These are phyloP conservation scores for Folsomia candida DNA, from an alignment of 2,888 invertebrate species.

Conservation along the genomic window DNA sequence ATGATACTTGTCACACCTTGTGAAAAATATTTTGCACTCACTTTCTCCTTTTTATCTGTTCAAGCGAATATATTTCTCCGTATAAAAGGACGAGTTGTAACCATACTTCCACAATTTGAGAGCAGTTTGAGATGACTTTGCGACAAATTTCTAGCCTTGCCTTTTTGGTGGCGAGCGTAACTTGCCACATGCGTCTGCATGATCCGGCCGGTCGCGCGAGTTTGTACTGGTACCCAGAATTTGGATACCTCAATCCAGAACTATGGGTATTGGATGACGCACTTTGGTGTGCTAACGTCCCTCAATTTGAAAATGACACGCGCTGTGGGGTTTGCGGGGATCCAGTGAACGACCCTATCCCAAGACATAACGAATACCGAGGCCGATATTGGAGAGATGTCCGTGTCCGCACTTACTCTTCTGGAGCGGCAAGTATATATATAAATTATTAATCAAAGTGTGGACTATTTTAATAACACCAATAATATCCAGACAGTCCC, in stretches of 20 bases:
- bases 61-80: too few species aligned
- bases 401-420: slow-evolving; percentile 28
- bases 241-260: slow-evolving; percentile 5
- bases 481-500: slow-evolving; percentile 20
- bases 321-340: not conserved
- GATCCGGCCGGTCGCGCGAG: slow-evolving; percentile 21
- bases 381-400: slow-evolving; percentile 32
- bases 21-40: too few species aligned
- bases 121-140: too few species aligned
- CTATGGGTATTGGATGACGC: slow-evolving; percentile 17
- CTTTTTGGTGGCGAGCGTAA: too few species aligned
- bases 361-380: slow-evolving; percentile 33
- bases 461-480: too few species aligned
- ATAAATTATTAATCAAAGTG: too few species aligned
- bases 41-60: too few species aligned
- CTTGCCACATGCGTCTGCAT: slow-evolving; percentile 23
- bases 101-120: too few species aligned
- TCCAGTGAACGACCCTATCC: not conserved
- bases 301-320: slow-evolving; percentile 15
- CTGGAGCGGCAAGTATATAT: slow-evolving; percentile 44
- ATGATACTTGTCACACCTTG: too few species aligned
- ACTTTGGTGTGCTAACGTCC: slow-evolving; percentile 22
- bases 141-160: too few species aligned
- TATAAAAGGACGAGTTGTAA: too few species aligned
- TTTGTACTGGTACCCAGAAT: slow-evolving; percentile 24